Base-by-base conservation (phyloP, 2,888 invertebrate genomes). In the Mayetiola destructor region DNA sequence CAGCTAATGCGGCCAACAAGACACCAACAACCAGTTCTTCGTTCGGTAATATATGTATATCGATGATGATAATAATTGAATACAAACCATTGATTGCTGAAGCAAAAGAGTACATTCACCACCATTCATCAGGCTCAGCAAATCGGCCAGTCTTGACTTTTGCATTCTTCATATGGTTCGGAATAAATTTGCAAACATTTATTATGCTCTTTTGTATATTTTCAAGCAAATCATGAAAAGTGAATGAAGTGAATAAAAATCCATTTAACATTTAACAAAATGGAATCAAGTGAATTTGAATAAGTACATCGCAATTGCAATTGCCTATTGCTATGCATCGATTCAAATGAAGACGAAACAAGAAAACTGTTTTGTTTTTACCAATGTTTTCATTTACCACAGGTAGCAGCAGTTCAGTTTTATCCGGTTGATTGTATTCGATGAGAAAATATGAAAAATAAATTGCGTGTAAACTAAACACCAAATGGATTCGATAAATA, bases 401-500 rank as follows among this genome's bases (percentile, higher is more conserved):
- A n/a, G n/a, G n/a, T n/a, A n/a, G n/a, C n/a, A 14, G 27, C 27
- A 23, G 27, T 48, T 48, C 14, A 20, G 39, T 3, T 39, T 3
- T n/a, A n/a, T n/a, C n/a, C 3, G 16, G 3, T 39, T 16, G 16
- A 39, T 18, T 4, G n/a, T n/a, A n/a, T n/a, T 3, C 39, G 16
- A 21, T 23, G 2, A 14, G 27, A 48, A 27, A 21, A 42, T 23
- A 23, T 14, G 12, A 10, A 16, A 27, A 52, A 35, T 48, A 42
- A 48, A 32, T 56, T 42, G 56, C 56, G 48, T 56, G 56, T 32
- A 42, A 56, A 56, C 32, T 23, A 48, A 48, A 32, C 56, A 56
- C 42, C 42, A 56, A 56, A 48, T 56, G 56, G 52, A 56, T 52
- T 52, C 56, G 52, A 56, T 56, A 56, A 56, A 56, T 56, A 56